phyloP scores from a whole-genome alignment of 2,888 invertebrate genomes.

The Maniola hyperantus region DNA sequence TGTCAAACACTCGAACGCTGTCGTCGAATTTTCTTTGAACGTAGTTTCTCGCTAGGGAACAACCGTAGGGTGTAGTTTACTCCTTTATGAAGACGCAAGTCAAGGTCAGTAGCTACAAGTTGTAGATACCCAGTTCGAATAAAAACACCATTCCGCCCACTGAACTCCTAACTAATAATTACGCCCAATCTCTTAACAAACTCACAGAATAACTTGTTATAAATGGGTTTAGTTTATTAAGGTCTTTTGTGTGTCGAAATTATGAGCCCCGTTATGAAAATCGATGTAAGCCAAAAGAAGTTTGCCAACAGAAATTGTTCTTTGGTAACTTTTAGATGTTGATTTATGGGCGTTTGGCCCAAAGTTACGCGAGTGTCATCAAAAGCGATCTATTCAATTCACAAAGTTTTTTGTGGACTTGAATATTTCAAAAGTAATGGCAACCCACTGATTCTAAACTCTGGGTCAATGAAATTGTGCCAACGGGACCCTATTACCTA shows the following conservation, averaged over 20 bases:
- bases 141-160: neutral
- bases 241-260: slow-evolving; percentile 22
- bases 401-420: slow-evolving; percentile 14
- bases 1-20: no score
- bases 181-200: slow-evolving; percentile 15
- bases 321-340: slow-evolving; percentile 23
- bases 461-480: no score
- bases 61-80: no score
- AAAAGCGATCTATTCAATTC: slow-evolving; percentile 21
- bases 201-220: slow-evolving; percentile 15
- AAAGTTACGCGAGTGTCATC: slow-evolving; percentile 22
- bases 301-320: slow-evolving; percentile 19
- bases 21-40: no score
- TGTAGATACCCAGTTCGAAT: neutral
- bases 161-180: slow-evolving; percentile 4
- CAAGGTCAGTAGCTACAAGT: neutral
- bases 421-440: slow-evolving; percentile 6
- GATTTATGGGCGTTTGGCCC: slow-evolving; percentile 21
- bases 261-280: slow-evolving; percentile 21
- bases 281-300: slow-evolving; percentile 22
- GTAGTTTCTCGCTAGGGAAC: no score
- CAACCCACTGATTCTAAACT: neutral
- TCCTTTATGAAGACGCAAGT: neutral
- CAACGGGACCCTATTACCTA: no score
- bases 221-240: slow-evolving; percentile 24